These are phyloP conservation scores for Australoheros scitulus DNA, from an alignment of 2,113 vertebrate genomes.

Conservation along the genomic window DNA sequence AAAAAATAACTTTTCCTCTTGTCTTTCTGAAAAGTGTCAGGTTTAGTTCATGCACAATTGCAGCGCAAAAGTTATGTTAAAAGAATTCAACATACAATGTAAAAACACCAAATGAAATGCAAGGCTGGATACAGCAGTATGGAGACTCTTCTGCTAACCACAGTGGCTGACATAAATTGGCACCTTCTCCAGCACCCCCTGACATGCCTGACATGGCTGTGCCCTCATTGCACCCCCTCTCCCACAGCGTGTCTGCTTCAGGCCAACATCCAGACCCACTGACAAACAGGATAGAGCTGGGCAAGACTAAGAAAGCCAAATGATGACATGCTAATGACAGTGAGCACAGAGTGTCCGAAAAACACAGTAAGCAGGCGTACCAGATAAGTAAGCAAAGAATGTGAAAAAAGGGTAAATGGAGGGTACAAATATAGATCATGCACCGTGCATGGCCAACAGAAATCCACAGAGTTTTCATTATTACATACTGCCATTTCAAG, in stretches of 20 bases:
- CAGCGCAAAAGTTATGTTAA: conserved; percentile 6
- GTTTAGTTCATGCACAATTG: background rate
- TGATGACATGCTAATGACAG: conserved; percentile 38
- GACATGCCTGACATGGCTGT: conserved; percentile 62
- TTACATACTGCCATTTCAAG: conserved; percentile 18
- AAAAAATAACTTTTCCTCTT: conserved; percentile 24
- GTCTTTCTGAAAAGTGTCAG: conserved; percentile 18
- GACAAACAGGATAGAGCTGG: conserved; percentile 45
- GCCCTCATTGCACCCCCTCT: conserved; percentile 33
- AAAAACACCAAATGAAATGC: conserved; percentile 23
- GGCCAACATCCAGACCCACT: conserved; percentile 48
- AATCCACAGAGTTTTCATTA: conserved; percentile 4
- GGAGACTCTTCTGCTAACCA: conserved; percentile 36
- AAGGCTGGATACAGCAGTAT: conserved; percentile 13
- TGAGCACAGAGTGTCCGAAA: conserved; percentile 32
- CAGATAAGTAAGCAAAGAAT: conserved; percentile 2
- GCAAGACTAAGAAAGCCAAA: conserved; percentile 42
- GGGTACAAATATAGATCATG: conserved; percentile 30
- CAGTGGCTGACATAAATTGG: conserved; percentile 58
- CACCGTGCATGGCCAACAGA: conserved; percentile 13
- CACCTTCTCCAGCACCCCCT: conserved; percentile 60
- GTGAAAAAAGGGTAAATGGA: conserved; percentile 2
- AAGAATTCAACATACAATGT: conserved; percentile 13
- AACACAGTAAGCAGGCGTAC: conserved; percentile 13
- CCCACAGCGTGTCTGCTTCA: conserved; percentile 32